Conservation (phyloP, 2,888 invertebrate species). For the Amblyjoppa fuscipennis region DNA sequence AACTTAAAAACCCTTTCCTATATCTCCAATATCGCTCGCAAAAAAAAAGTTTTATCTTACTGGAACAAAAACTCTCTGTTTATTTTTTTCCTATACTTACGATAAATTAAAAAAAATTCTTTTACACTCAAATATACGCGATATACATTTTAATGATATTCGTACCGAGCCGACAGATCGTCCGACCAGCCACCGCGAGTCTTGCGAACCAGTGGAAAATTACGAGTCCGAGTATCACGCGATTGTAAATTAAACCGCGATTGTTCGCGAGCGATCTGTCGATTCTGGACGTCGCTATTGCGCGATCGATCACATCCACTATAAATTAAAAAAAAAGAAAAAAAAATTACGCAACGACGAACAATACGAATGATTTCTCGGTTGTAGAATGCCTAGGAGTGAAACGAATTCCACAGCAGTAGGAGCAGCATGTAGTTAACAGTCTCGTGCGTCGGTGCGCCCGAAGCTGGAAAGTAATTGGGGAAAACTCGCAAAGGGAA, state of each 20-base stretch:
- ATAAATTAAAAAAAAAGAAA: background rate
- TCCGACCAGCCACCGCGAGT: background rate
- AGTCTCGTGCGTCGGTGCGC: background rate
- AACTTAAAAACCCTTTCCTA: background rate
- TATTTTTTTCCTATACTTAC: no score
- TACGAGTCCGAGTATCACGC: constrained; percentile 7
- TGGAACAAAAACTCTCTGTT: no score
- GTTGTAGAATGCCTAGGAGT: background rate
- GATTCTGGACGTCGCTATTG: background rate
- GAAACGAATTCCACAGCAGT: background rate
- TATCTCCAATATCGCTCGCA: background rate
- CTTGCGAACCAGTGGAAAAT: constrained; percentile 25
- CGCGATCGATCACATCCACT: background rate
- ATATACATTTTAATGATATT: background rate
- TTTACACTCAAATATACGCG: background rate
- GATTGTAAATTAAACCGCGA: constrained; percentile 24
- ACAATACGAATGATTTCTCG: background rate
- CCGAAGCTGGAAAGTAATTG: constrained; percentile 32
- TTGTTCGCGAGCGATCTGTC: constrained; percentile 10
- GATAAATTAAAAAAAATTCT: background rate
- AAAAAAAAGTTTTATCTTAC: background rate
- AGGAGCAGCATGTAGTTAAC: background rate
- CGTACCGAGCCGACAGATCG: background rate
- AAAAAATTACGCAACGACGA: background rate
- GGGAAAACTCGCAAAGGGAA: background rate